These are phyloP conservation scores for Deilephila elpenor DNA, from an alignment of 2,888 invertebrate genomes.

Conservation along the genomic window DNA sequence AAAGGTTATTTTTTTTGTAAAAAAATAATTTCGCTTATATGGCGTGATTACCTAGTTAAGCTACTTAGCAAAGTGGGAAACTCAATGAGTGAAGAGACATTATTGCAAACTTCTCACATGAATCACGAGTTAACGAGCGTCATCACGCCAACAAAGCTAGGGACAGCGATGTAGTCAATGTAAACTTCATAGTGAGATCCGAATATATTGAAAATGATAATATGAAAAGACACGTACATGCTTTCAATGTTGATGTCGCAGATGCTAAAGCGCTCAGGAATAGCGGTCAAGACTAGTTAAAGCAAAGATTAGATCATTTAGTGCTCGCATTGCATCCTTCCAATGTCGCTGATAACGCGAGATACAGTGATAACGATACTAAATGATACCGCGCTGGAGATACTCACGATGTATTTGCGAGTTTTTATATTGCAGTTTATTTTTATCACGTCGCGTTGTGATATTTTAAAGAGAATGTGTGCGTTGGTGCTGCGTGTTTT, in stretches of 20 bases:
- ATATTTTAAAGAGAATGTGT: slow-evolving; percentile 22
- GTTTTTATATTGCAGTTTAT: slow-evolving; percentile 17
- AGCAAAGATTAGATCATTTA: slow-evolving; percentile 11
- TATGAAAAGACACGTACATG: no score
- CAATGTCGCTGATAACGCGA: slow-evolving; percentile 30
- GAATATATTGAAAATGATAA: neutral
- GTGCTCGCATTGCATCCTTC: slow-evolving; percentile 1
- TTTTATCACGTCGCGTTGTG: slow-evolving; percentile 6
- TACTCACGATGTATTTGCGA: neutral
- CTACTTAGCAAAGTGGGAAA: neutral
- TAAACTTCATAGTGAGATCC: neutral
- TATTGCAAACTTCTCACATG: neutral
- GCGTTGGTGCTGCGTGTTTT: slow-evolving; percentile 19
- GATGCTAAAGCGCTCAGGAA: neutral
- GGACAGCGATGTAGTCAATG: no score
- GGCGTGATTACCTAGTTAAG: neutral
- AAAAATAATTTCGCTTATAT: neutral
- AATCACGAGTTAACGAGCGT: neutral
- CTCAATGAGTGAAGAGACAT: neutral
- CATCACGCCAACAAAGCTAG: no score
- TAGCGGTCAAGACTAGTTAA: slow-evolving; percentile 9
- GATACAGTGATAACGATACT: slow-evolving; percentile 23
- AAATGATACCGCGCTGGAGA: neutral
- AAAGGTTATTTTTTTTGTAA: no score
- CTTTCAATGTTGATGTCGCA: neutral